phyloP scores from a whole-genome alignment of 2,113 vertebrate genomes.

The Silurus glanis region DNA sequence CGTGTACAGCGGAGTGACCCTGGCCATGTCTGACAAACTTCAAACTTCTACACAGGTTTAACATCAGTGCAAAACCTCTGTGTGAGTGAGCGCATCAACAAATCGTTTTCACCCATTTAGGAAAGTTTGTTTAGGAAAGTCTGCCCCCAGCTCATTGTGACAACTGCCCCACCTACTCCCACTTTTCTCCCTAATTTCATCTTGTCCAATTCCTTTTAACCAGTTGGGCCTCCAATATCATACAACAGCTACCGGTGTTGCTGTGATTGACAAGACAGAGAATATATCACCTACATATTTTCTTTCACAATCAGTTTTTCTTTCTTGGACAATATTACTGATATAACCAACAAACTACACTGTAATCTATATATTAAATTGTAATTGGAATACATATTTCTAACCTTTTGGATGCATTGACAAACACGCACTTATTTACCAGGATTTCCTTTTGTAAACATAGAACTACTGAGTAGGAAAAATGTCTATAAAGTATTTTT shows the following conservation, averaged over 20 bases:
- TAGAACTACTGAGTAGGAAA: neutral
- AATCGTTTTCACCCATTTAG: neutral
- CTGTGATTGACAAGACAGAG: neutral
- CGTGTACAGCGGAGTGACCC: neutral
- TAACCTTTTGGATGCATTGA: neutral
- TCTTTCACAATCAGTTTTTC: neutral
- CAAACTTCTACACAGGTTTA: conserved; percentile 4
- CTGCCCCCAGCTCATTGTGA: neutral
- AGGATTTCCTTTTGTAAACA: neutral
- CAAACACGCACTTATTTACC: neutral
- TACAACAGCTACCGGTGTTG: neutral
- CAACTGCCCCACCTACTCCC: neutral
- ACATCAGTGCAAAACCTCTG: conserved; percentile 5
- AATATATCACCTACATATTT: neutral
- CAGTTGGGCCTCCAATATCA: neutral
- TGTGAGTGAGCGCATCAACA: neutral
- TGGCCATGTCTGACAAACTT: neutral
- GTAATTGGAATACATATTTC: neutral
- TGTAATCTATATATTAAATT: neutral
- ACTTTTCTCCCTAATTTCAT: neutral
- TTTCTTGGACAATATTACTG: neutral
- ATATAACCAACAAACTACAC: neutral
- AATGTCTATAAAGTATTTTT: neutral
- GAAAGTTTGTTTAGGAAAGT: neutral
- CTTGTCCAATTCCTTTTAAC: neutral